Base-by-base conservation (phyloP, 2,797 vertebrate species). In the Setipinna tenuifilis region DNA sequence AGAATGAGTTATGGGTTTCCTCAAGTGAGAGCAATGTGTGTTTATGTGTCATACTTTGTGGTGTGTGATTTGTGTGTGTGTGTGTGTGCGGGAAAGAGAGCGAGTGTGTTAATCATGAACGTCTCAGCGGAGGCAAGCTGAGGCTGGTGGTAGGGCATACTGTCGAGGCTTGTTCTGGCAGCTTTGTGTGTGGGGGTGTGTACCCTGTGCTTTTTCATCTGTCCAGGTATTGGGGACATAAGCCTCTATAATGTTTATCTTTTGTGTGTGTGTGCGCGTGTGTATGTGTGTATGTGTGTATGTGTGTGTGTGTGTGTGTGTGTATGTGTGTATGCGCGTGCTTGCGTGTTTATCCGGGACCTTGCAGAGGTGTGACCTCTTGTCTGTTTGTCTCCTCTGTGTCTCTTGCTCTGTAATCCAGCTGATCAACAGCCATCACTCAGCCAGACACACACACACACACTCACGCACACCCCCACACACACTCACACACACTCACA, bases 401-500 rank as follows among this genome's bases (percentile, higher is more conserved):
- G 92, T 95, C 94, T 93, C 93, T 93, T 91, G 94, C 92, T 90
- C 90, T 91, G 92, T 95, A 95, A 94, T 95, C 94, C 93, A 82
- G 89, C 93, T 94, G 94, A 94, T 94, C 92, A 94, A 89, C 92
- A 88, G 91, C 88, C 86, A 88, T 93, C 91, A 92, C 91, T 89
- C 92, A 88, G 87, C 35, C 91, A 91, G 91, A 88, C 80, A 85
- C 61, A 90, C 78, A 83, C 83, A 82, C 85, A 86, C 85, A 86
- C 83, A 85, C 59, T 16, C 58, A 23, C 35, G 75, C 25, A 62
- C 35, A 48, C 83, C 54, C 44, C 35, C 25, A n/a, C 58, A 65
- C 23, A 59, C 62, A 28, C 91, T 90, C 92, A 88, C 84, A 86
- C 65, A 89, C 81, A 80, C 71, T 83, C 50, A 87, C 84, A 83